Evolutionary conservation across 2,113 vertebrate genomes (phyloP).

Genomic region (Prietella phreatophila): DNA sequence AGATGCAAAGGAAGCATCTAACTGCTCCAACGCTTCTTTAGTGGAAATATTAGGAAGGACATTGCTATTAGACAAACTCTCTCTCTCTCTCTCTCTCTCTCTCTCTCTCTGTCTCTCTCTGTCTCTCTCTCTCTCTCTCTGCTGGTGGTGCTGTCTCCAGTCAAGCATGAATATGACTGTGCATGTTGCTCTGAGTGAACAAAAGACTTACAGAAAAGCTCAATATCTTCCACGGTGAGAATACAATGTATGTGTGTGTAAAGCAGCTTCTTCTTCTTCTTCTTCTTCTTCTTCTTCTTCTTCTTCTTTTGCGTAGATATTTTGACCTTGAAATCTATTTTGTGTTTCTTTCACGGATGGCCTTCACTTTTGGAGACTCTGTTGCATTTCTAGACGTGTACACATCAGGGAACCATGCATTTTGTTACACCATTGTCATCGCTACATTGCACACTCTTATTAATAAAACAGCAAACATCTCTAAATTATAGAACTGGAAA

Average conservation of each 20-base stretch:
- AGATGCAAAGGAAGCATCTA: constrained; percentile 18
- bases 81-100: constrained; percentile 35
- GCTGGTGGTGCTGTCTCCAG: constrained; percentile 68
- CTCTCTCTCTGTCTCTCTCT: constrained; percentile 26
- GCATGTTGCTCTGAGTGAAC: constrained; percentile 64
- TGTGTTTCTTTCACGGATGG: constrained; percentile 22
- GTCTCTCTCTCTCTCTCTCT: constrained; percentile 37
- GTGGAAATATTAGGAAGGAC: constrained; percentile 23
- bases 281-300: neutral
- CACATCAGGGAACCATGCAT: neutral
- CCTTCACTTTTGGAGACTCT: neutral
- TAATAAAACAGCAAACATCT: neutral
- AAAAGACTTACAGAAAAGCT: constrained; percentile 68
- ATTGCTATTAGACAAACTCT: neutral
- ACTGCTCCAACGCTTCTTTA: constrained; percentile 30
- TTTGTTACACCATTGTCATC: neutral
- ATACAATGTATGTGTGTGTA: constrained; percentile 31
- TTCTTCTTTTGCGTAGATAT: neutral
- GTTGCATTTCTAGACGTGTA: neutral
- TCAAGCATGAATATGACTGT: constrained; percentile 62
- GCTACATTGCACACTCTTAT: neutral
- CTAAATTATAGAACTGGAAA: neutral
- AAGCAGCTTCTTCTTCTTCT: neutral
- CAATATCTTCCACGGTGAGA: constrained; percentile 61
- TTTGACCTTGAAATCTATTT: constrained; percentile 16